Evolutionary conservation across 2,113 vertebrate species (phyloP), one percentile per base, ranked within the genome.

Genomic region (Mesembrinibis cayennensis): DNA sequence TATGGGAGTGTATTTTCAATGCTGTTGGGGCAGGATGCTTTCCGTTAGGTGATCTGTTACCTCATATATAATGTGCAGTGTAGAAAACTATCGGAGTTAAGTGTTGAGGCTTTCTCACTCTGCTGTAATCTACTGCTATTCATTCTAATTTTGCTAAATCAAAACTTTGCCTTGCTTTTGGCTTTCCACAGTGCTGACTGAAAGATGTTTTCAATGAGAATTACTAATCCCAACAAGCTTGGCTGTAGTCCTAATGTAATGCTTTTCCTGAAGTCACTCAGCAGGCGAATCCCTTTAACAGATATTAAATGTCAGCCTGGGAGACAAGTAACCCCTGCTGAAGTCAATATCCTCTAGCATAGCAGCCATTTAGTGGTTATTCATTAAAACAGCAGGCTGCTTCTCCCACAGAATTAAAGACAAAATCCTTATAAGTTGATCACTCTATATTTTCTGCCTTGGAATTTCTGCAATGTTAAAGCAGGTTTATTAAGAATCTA

Each of bases 341-440:
- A 96, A 97, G 97, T 95, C 89, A 96, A 70, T 96, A 90, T 61
- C 36, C 27, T 38, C 77, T 44, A 62, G 21, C 45, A n/a, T 5
- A 89, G 74, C 32, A 85, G 77, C 76, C 44, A 56, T 94, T 90
- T 89, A 93, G 69, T 87, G 72, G 34, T 62, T 89, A 84, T 90
- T 93, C 66, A 91, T 97, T 97, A 95, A 95, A 97, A 77, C 92
- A 95, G 79, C 72, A 95, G 76, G 84, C 27, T 90, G n/a, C 88
- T 96, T 89, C 76, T 94, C 30, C 29, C 30, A 42, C 59, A 83
- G 84, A 95, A 91, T 83, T 95, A 79, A 93, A 96, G 80, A 47
- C 30, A 82, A 94, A 92, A 82, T 74, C 72, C 59, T 53, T 55
- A 36, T 25, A 87, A 58, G 36, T 10, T 82, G 61, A 91, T 94